These are phyloP conservation scores for Hemitrygon akajei DNA, from an alignment of 2,797 vertebrate species.

Conservation along the genomic window DNA sequence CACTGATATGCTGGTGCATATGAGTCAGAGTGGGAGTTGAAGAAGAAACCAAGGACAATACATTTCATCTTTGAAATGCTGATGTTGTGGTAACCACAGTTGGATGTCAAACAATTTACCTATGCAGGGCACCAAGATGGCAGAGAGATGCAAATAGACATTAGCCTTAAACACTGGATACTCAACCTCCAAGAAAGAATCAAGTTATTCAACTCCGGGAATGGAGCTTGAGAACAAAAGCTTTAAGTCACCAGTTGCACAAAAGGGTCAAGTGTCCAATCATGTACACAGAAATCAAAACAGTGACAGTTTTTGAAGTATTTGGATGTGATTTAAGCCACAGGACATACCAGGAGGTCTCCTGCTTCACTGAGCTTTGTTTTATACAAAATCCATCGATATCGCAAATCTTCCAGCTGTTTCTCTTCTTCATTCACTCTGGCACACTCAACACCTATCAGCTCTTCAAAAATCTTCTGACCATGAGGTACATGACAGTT, in stretches of 20 bases:
- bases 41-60: no score
- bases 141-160: neutral
- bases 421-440: constrained; percentile 47
- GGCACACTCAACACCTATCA: constrained; percentile 51
- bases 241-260: neutral
- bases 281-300: neutral
- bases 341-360: constrained; percentile 46
- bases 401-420: constrained; percentile 72
- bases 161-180: no score
- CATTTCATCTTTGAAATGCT: no score
- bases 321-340: neutral
- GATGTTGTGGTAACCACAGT: no score
- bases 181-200: neutral
- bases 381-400: constrained; percentile 89
- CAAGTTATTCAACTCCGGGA: neutral
- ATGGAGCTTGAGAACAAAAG: neutral
- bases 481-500: constrained; percentile 58
- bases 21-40: no score
- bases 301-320: neutral
- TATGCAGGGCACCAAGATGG: neutral
- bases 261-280: neutral
- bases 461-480: constrained; percentile 63
- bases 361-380: constrained; percentile 69
- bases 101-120: no score
- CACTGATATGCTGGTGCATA: no score